These are phyloP conservation scores for Gorilla gorilla DNA, from an alignment of 2,113 vertebrate genomes.

Conservation along the genomic window DNA sequence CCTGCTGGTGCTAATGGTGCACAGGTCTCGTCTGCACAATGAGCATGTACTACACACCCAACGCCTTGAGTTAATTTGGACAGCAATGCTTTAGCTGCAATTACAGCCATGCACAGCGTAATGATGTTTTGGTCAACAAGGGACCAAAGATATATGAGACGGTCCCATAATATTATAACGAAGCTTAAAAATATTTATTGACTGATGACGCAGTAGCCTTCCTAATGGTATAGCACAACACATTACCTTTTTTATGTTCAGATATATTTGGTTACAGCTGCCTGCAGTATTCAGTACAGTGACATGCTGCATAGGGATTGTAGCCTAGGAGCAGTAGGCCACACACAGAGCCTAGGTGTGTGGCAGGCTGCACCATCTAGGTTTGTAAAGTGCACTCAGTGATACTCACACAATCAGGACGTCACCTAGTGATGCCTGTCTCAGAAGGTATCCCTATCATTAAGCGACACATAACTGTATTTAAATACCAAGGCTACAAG, in stretches of 20 bases:
- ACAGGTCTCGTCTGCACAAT: background rate
- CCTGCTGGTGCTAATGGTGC: background rate
- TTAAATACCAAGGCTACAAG: background rate
- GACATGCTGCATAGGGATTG: background rate
- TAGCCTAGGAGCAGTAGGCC: background rate
- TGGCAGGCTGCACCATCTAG: background rate
- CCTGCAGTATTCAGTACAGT: background rate
- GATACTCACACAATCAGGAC: background rate
- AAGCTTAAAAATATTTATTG: background rate
- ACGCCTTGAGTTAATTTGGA: background rate
- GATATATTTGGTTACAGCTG: background rate
- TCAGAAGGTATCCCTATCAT: background rate
- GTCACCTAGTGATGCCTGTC: background rate
- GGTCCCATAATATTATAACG: background rate
- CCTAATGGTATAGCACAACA: background rate
- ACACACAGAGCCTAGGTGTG: background rate
- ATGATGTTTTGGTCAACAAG: background rate
- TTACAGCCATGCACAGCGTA: background rate
- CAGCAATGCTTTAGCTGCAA: background rate
- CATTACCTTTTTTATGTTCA: background rate
- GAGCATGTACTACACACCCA: no score
- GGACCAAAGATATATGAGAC: background rate
- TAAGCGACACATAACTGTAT: background rate
- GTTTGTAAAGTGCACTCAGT: no score
- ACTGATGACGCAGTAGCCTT: background rate